Base-by-base conservation (phyloP, 1,140 invertebrate genomes). In the Cecropterus lyciades region DNA sequence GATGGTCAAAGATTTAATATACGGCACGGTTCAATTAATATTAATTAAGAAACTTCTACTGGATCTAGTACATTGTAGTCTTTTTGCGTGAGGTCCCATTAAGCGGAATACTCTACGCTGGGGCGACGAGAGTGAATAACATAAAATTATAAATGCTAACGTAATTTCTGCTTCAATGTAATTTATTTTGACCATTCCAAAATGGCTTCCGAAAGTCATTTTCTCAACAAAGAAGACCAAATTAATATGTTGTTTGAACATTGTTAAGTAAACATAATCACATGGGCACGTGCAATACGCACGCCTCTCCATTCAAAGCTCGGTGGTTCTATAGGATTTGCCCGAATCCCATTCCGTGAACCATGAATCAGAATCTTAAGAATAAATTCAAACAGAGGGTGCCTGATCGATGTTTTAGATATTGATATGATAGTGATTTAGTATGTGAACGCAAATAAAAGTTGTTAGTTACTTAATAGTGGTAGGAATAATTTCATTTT, bases 181-280 rank as follows among this genome's bases (percentile, higher is more conserved):
- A 49, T 30, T 66, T 59, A 67, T 42, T 30, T 27, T 33, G 15
- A 42, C 30, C 53, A 67, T 60, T 59, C 46, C 15, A 73, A 66
- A 78, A 76, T 72, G 70, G 71, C 74, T 81, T 88, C 84, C 82
- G 72, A 82, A 82, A 82, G 81, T 84, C 82, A 88, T 86, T 85
- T 87, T 72, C 65, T 65, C 71, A 80, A 85, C 86, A 86, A 85
- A 87, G 86, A 85, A 65, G 65, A 78, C 77, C 75, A 88, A 90
- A 92, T 92, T 90, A 92, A 92, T 89, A 92, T 87, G 87, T 89
- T 92, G 89, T 92, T 90, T 92, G 87, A 92, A 85, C 83, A 79
- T 82, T 79, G 77, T 84, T 82, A 89, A 83, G 81, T 84, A 90
- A 92, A 92, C 85, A 92, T 82, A 90, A 92, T 90, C 87, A 90